phyloP scores from a whole-genome alignment of 2,113 vertebrate genomes.

The Canis aureus region DNA sequence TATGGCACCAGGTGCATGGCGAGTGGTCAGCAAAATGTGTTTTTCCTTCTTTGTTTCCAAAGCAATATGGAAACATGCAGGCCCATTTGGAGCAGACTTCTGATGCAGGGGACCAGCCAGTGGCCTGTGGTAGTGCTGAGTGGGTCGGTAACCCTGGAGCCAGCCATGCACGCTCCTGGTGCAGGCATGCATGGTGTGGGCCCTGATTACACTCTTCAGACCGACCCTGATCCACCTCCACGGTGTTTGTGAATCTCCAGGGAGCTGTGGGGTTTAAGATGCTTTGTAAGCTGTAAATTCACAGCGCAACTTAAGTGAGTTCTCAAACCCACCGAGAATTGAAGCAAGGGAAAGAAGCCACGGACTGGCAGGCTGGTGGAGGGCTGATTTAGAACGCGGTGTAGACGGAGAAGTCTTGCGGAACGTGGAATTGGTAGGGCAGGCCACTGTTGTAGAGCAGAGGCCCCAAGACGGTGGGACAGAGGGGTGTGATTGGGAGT shows the following conservation, averaged over 20 bases:
- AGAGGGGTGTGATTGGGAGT: background rate
- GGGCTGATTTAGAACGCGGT: background rate
- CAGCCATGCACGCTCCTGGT: background rate
- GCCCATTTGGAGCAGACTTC: background rate
- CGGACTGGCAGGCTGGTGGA: background rate
- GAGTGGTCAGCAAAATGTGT: background rate
- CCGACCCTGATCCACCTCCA: background rate
- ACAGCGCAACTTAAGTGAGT: background rate
- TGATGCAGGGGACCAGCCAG: background rate
- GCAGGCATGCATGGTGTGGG: background rate
- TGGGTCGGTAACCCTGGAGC: background rate
- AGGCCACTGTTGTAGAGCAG: background rate
- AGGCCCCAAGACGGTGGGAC: background rate
- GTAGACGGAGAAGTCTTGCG: background rate
- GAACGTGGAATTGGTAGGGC: background rate
- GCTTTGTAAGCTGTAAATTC: background rate
- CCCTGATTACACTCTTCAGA: background rate
- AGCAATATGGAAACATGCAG: background rate
- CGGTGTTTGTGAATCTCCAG: background rate
- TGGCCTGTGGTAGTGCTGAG: background rate
- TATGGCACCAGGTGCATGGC: fast-evolving
- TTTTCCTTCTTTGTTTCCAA: background rate
- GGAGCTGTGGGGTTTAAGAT: background rate
- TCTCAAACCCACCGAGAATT: background rate
- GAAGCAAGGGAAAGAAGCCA: background rate